Evolutionary conservation across 2,113 vertebrate species (phyloP), one percentile per base, ranked within the genome.

Genomic region (Onychostoma macrolepis): DNA sequence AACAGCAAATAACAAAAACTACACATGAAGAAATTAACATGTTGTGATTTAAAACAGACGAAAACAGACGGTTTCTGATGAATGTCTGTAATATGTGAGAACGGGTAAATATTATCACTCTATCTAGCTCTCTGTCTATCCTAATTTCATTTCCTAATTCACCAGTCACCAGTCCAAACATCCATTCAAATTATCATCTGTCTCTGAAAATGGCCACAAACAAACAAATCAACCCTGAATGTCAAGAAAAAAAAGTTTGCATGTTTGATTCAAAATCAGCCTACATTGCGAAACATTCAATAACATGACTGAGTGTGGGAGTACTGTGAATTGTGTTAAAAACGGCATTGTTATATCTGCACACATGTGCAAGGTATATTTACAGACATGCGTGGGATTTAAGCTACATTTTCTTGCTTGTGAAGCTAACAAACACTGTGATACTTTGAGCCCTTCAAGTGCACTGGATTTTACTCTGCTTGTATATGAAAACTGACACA

Each of bases 1-100:
- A 28, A 78, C 19, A 50, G 79, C 26, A 72, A 63, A 83, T 38
- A 48, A 78, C 30, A 83, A 78, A 85, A 76, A 81, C 28, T 21
- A 41, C 41, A 75, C 26, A 78, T 36, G 13, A 85, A 21, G 30
- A 72, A 69, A 86, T 80, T 21, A 43, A 65, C 24, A 45, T 45
- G 80, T 9, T 43, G 38, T 45, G n/a, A 30, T 26, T n/a, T 17
- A 10, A 43, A 21, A 80, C 24, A 43, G 6, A 63, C 30, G 2
- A 21, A n/a, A 80, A 63, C n/a, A 71, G 67, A 72, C 6, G 0
- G 36, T 30, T 43, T 81, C 30, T 56, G 48, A 79, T 28, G 36
- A 81, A 43, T 65, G 78, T 61, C 28, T 56, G 33, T 38, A 43
- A n/a, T 56, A 43, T 63, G 79, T 63, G 56, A 58, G 33, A 36